A percentile compares a stretch with the other conserved stretches of the same genome.
Evolutionary conservation across 2,113 vertebrate genomes (phyloP).

Genomic region (Oenanthe melanoleuca): DNA sequence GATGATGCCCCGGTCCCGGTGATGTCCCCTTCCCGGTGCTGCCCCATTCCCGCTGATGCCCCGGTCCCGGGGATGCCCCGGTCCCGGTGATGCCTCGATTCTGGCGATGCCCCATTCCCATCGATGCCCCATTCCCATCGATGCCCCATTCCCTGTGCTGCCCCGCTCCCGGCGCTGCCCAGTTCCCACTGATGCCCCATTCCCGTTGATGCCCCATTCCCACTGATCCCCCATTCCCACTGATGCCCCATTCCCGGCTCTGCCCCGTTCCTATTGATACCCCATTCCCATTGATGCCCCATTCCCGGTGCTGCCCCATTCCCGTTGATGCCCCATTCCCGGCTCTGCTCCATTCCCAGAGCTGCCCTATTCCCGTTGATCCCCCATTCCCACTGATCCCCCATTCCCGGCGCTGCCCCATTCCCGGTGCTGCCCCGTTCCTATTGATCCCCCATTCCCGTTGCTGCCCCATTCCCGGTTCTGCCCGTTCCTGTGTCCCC

Average conservation of each 20-base stretch:
- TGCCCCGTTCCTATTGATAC: neutral
- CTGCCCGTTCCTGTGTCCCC: neutral
- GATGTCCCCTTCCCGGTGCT: neutral
- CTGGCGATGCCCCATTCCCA: too few relatives aligned
- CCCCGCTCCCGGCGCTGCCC: neutral
- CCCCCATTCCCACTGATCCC: rapidly evolving
- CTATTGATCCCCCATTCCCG: rapidly evolving
- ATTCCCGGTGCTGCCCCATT: rapidly evolving
- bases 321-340: too few relatives aligned
- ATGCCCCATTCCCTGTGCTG: neutral
- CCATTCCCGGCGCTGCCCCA: rapidly evolving
- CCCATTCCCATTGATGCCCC: rapidly evolving
- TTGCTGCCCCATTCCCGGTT: rapidly evolving
- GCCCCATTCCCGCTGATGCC: rapidly evolving
- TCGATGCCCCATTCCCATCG: too few relatives aligned
- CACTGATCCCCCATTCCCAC: rapidly evolving
- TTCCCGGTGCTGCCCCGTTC: neutral
- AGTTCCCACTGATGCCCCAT: rapidly evolving
- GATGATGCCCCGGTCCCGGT: rapidly evolving
- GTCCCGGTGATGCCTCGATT: neutral
- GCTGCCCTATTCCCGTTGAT: neutral
- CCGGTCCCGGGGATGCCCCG: neutral
- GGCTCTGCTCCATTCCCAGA: too few relatives aligned
- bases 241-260: too few relatives aligned
- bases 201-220: too few relatives aligned